These are phyloP conservation scores for Tautogolabrus adspersus DNA, from an alignment of 2,113 vertebrate species.

Conservation along the genomic window DNA sequence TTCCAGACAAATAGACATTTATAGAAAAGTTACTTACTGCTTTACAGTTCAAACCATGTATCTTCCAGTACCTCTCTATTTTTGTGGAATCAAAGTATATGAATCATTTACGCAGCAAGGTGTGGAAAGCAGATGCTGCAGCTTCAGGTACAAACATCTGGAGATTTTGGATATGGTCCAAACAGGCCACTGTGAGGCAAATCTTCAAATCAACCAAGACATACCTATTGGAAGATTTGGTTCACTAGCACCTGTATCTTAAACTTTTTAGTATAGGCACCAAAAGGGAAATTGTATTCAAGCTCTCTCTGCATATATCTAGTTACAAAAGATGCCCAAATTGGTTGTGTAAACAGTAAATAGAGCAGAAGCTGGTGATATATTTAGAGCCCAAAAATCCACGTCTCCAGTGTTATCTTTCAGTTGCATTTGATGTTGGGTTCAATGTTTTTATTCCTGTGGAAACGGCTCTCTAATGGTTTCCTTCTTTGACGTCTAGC, in stretches of 20 bases:
- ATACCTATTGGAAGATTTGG: background rate
- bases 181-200: slow-evolving; percentile 29
- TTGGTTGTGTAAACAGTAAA: slow-evolving; percentile 13
- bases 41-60: background rate
- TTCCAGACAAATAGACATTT: background rate
- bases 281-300: background rate
- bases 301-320: background rate
- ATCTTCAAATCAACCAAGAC: background rate
- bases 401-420: slow-evolving; percentile 4
- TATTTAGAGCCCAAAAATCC: slow-evolving; percentile 2
- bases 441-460: slow-evolving; percentile 5
- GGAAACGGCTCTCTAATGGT: slow-evolving; percentile 13
- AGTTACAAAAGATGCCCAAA: background rate
- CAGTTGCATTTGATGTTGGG: slow-evolving; percentile 1
- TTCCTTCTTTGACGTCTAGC: slow-evolving; percentile 27
- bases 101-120: slow-evolving; percentile 59
- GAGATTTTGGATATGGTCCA: slow-evolving; percentile 62
- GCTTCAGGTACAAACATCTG: slow-evolving; percentile 64
- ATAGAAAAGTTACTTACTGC: background rate
- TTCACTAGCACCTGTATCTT: background rate
- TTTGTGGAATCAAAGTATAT: slow-evolving; percentile 40
- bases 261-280: background rate
- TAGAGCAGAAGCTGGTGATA: slow-evolving; percentile 9
- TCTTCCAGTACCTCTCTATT: slow-evolving; percentile 5
- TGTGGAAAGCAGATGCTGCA: slow-evolving; percentile 63